phyloP scores from a whole-genome alignment of 2,113 vertebrate species.

The Ciconia boyciana region DNA sequence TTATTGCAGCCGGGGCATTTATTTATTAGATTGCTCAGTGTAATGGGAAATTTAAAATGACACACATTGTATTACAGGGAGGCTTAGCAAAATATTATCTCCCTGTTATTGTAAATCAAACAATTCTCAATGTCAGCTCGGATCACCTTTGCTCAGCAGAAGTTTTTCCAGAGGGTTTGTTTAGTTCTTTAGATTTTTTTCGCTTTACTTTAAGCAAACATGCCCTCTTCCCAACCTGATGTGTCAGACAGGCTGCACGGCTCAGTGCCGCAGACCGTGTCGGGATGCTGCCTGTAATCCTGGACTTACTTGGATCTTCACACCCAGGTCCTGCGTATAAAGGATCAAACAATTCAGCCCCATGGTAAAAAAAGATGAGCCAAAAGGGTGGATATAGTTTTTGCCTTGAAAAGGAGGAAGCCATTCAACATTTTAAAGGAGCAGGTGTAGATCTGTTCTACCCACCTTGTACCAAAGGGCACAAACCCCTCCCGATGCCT shows the following conservation, averaged over 20 bases:
- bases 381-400: neutral
- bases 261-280: neutral
- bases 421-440: neutral
- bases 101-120: conserved; percentile 65
- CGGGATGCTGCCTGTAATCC: neutral
- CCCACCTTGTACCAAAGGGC: neutral
- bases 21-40: conserved; percentile 62
- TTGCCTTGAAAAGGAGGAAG: neutral
- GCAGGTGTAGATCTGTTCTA: neutral
- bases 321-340: neutral
- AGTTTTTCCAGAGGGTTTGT: conserved; percentile 6
- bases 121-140: conserved; percentile 58
- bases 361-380: neutral
- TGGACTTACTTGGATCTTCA: neutral
- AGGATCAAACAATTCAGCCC: neutral
- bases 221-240: neutral
- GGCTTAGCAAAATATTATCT: conserved; percentile 70
- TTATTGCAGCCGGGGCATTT: conserved; percentile 59
- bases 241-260: neutral
- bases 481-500: neutral
- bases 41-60: conserved; percentile 67
- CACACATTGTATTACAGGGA: conserved; percentile 64
- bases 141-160: conserved; percentile 55
- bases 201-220: neutral
- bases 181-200: neutral